Evolutionary conservation across 2,888 invertebrate species (phyloP), one percentile per base, ranked within the genome.

Genomic region (Yponomeuta plumbellus): DNA sequence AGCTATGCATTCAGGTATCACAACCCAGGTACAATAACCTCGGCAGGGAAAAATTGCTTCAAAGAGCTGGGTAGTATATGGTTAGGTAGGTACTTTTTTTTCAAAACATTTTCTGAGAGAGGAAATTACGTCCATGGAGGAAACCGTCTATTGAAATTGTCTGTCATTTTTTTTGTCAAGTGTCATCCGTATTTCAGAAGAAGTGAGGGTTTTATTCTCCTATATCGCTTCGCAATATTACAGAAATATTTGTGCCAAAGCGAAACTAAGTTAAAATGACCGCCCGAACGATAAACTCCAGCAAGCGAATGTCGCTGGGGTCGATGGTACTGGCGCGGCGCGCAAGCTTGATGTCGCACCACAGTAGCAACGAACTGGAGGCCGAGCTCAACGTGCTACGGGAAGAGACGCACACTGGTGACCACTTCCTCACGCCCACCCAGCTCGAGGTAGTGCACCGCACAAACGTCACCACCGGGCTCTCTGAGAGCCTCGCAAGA

Each of bases 401-500:
- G 64, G 85, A 89, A 69, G 91, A 91, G 70, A 76, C 79, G 0
- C 79, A 81, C 71, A 87, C 84, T 0, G 91, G 88, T 0, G 90
- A 87, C 68, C 92, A 92, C 69, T 91, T 89, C 69, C 81, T 91
- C 5, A 80, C 86, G 0, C 84, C 86, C 1, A 73, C 74, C 1
- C 91, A 92, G 70, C 78, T 92, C 2, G 87, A 88, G 70, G 77
- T 77, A 10, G 80, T 91, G 4, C 91, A 90, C 72, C 77, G 86
- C 40, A 92, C 92, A 1, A 84, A 87, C 73, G 67, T 91, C 13
- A 74, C 75, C 44, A 80, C 81, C 69, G 95, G 95, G 11, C 83
- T 94, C 64, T 89, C 92, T 0, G 80, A 90, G 11, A 80, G 76
- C 23, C 79, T 92, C 67, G 95, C 94, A 0, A 83, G 80, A 11